Evolutionary conservation across 2,113 vertebrate genomes (phyloP).

Genomic region (Pseudopipra pipra): DNA sequence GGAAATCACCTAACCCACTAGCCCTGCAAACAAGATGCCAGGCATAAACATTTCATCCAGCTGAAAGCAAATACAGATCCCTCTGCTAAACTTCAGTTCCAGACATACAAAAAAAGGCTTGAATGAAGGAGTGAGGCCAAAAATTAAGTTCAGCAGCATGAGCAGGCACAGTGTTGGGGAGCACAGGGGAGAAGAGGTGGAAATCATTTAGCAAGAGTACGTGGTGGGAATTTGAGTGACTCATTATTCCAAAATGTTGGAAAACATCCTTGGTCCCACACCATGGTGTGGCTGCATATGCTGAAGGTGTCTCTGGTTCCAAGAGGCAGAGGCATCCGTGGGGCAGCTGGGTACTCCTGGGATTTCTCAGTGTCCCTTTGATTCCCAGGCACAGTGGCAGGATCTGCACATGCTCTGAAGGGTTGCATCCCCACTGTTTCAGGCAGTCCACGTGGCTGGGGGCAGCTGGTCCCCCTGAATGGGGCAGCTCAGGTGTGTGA

Average conservation of each 20-base stretch:
- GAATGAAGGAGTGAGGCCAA: background rate
- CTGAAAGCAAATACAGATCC: background rate
- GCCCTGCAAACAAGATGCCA: background rate
- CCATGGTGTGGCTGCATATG: background rate
- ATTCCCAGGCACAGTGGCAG: background rate
- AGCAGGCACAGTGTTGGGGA: background rate
- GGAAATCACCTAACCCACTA: background rate
- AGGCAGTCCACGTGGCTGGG: accelerated
- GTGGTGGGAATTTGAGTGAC: background rate
- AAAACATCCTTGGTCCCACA: background rate
- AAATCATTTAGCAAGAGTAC: background rate
- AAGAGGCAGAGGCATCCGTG: background rate
- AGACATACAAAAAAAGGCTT: background rate
- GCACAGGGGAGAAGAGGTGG: background rate
- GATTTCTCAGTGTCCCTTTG: background rate
- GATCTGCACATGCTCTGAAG: background rate
- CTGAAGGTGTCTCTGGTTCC: background rate
- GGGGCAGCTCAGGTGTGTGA: accelerated
- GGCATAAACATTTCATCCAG: background rate
- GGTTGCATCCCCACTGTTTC: background rate
- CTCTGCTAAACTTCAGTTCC: background rate
- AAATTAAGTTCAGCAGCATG: background rate
- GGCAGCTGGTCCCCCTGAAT: accelerated
- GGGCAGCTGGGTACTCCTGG: background rate
- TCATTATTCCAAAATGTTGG: background rate